Base-by-base conservation (phyloP, 2,113 vertebrate species). In the Mormoops blainvillei region DNA sequence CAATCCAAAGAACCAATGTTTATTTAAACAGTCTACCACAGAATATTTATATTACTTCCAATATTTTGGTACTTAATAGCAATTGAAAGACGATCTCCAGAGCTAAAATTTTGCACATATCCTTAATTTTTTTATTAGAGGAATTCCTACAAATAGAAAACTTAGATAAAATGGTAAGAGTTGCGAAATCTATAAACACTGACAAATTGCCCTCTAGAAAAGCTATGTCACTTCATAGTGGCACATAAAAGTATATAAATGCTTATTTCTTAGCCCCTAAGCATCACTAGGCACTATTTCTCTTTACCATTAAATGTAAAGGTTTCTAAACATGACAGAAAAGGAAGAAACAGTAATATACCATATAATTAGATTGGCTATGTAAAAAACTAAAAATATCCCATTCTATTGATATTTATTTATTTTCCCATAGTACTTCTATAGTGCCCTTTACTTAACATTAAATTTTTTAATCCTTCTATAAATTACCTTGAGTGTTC, bases 31-130 rank as follows among this genome's bases (percentile, higher is more conserved):
- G 14, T 33, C 18, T 81, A 71, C 16, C 20, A 82, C 1, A 67
- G 41, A 48, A 82, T 15, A 76, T 36, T 9, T 50, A 84, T 24
- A 89, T 58, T 52, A 33, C 54, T 73, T 65, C 63, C 15, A 83
- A 83, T 84, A 88, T 41, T 92, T 28, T 88, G 22, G 63, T 87
- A 68, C 67, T 92, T 84, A 88, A 68, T 77, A 83, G 76, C 88
- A 16, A n/a, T 61, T 31, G 12, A 31, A 38, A 61, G 61, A 88
- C 61, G 86, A 73, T 18, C 38, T 43, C 31, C 24, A 91, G 67
- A 81, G 48, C 18, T 67, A 84, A 91, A 95, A 54, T 54, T 73
- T 12, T 87, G 50, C n/a, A 11, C 2, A 6, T 67, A 43, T 7
- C 38, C 45, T 86, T 85, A 65, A 76, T 74, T 92, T n/a, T 48